These are phyloP conservation scores for Rhyzopertha dominica DNA, from an alignment of 1,140 invertebrate species.

Conservation along the genomic window DNA sequence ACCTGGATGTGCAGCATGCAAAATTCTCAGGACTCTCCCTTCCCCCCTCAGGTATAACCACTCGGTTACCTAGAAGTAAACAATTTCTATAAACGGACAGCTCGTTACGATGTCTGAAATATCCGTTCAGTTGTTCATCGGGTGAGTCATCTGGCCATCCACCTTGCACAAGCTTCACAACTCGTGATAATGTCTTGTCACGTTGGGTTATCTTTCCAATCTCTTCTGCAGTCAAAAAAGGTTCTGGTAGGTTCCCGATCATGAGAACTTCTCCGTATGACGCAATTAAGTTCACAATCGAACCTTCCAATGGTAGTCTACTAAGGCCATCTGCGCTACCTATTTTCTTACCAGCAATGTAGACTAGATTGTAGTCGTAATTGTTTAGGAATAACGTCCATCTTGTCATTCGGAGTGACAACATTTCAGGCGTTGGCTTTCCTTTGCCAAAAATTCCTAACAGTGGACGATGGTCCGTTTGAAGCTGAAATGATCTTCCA, in stretches of 20 bases:
- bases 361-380: conserved; percentile 40
- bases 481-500: conserved; percentile 48
- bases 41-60: conserved; percentile 41
- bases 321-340: conserved; percentile 34
- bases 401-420: conserved; percentile 36
- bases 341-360: conserved; percentile 16
- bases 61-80: conserved; percentile 31
- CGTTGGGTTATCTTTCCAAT: conserved; percentile 17
- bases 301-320: conserved; percentile 28
- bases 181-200: conserved; percentile 11
- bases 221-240: conserved; percentile 22
- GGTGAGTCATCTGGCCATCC: too few species aligned
- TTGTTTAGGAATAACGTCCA: conserved; percentile 38
- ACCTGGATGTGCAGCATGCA: conserved; percentile 46
- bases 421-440: conserved; percentile 33
- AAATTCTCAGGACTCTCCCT: conserved; percentile 32
- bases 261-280: conserved; percentile 5
- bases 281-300: conserved; percentile 5
- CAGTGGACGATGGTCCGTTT: conserved; percentile 51
- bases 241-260: too few species aligned
- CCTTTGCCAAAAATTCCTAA: conserved; percentile 44
- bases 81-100: conserved; percentile 25
- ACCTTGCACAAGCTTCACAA: conserved; percentile 16
- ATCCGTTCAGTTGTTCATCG: too few species aligned
- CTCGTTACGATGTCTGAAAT: conserved; percentile 20